Evolutionary conservation across 2,888 invertebrate species (phyloP).

Genomic region (Venusia cambrica): DNA sequence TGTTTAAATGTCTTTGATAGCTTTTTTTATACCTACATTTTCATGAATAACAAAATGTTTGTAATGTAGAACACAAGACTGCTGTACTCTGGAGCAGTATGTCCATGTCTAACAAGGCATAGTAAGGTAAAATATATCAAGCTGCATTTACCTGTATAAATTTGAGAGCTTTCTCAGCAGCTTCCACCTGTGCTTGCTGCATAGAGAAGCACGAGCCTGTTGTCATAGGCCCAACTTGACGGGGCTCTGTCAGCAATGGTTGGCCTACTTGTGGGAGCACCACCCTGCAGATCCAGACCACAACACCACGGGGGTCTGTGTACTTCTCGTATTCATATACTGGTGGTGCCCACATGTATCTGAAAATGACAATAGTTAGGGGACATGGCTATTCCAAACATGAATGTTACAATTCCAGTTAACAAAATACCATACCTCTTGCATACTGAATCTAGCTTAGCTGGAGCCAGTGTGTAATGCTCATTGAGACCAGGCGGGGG

Average conservation of each 20-base stretch:
- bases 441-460: slow-evolving; percentile 67
- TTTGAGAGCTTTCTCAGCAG: slow-evolving; percentile 56
- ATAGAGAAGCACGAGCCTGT: slow-evolving; percentile 48
- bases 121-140: no score
- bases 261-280: slow-evolving; percentile 57
- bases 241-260: slow-evolving; percentile 47
- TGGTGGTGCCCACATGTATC: slow-evolving; percentile 63
- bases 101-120: no score
- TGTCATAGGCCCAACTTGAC: slow-evolving; percentile 51
- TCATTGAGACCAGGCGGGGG: slow-evolving; percentile 28
- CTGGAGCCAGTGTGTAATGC: slow-evolving; percentile 54
- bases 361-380: slow-evolving; percentile 35
- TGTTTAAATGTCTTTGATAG: no score
- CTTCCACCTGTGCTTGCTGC: slow-evolving; percentile 58
- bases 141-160: slow-evolving; percentile 56
- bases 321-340: slow-evolving; percentile 58
- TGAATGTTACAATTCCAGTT: background rate
- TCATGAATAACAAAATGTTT: slow-evolving; percentile 23
- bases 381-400: background rate
- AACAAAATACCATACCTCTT: slow-evolving; percentile 47
- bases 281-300: slow-evolving; percentile 55
- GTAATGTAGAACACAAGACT: no score
- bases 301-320: slow-evolving; percentile 40
- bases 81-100: no score
- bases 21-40: no score